phyloP scores from a whole-genome alignment of 2,888 invertebrate species.

The Boloria euphrosyne region DNA sequence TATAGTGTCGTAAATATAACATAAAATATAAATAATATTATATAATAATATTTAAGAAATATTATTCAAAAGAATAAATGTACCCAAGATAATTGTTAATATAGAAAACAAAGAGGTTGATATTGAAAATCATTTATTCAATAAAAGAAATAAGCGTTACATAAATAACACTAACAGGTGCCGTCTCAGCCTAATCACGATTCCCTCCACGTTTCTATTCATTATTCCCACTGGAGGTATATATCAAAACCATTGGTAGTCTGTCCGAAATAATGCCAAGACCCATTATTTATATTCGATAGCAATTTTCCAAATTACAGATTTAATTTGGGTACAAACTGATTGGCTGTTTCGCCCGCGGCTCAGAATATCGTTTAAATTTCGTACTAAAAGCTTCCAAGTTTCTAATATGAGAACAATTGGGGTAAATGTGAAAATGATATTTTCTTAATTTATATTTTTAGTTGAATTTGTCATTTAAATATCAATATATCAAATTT shows the following conservation, averaged over 20 bases:
- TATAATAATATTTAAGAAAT: too few relatives aligned
- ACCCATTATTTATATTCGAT: constrained; percentile 32
- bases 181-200: constrained; percentile 58
- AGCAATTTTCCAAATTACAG: constrained; percentile 32
- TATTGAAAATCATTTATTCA: constrained; percentile 47
- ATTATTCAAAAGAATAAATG: constrained; percentile 3
- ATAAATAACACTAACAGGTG: constrained; percentile 56
- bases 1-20: too few relatives aligned
- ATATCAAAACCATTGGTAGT: constrained; percentile 61
- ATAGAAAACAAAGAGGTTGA: constrained; percentile 20
- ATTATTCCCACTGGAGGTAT: constrained; percentile 57
- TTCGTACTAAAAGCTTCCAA: constrained; percentile 2
- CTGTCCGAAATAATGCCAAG: constrained; percentile 62
- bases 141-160: constrained; percentile 36
- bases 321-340: constrained; percentile 26
- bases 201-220: constrained; percentile 56
- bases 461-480: too few relatives aligned
- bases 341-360: constrained; percentile 20
- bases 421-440: too few relatives aligned
- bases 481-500: too few relatives aligned
- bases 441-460: too few relatives aligned
- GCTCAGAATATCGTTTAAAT: not conserved
- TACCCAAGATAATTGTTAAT: not conserved
- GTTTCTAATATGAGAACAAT: not conserved
- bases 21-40: too few relatives aligned